phyloP scores from a whole-genome alignment of 2,113 vertebrate genomes.

The Sitta europaea region DNA sequence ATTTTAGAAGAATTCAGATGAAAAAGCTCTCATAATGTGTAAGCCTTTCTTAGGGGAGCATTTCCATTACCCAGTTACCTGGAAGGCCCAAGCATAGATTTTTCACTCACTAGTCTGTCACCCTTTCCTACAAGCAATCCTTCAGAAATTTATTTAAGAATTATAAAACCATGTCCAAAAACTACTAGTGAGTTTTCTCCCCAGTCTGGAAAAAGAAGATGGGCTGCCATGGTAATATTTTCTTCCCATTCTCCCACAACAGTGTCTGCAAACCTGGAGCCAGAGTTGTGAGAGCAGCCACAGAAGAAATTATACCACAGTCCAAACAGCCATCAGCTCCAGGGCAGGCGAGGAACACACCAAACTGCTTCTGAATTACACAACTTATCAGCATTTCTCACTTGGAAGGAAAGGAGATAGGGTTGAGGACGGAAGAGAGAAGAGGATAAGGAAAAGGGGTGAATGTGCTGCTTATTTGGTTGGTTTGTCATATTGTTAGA shows the following conservation, averaged over 20 bases:
- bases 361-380: background rate
- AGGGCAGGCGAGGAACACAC: fast-evolving
- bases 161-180: background rate
- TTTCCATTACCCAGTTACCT: too few relatives aligned
- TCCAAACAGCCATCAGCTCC: background rate
- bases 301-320: background rate
- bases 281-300: background rate
- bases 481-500: background rate
- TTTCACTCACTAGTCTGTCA: background rate
- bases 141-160: background rate
- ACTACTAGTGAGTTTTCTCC: background rate
- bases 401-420: background rate
- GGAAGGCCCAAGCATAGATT: background rate
- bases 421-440: background rate
- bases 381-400: background rate
- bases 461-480: background rate
- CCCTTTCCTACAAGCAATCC: background rate
- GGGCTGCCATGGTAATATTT: background rate
- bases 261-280: background rate
- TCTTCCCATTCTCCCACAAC: background rate
- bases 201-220: background rate
- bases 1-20: too few relatives aligned
- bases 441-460: background rate
- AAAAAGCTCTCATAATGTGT: too few relatives aligned
- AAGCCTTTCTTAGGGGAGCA: too few relatives aligned